Percentiles rank a stretch among this genome's conserved stretches.
These are phyloP conservation scores for Junonia oenone DNA, from an alignment of 2,888 invertebrate species.

Conservation along the genomic window DNA sequence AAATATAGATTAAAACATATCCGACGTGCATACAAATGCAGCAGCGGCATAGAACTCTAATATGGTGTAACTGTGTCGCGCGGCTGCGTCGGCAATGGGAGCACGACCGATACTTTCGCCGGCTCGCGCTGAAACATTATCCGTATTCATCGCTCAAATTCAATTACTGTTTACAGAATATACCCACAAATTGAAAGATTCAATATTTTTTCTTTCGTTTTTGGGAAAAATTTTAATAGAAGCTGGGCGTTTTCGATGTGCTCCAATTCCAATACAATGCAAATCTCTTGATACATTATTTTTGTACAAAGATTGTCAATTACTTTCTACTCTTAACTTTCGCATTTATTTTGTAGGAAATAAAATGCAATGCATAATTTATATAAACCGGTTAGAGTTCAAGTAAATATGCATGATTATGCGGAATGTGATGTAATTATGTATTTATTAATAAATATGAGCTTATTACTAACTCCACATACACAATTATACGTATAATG, in stretches of 20 bases:
- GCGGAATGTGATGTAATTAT: too few species aligned
- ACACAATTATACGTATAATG: not conserved
- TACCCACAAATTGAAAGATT: not conserved
- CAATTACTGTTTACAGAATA: not conserved
- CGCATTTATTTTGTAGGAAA: too few species aligned
- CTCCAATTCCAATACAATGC: too few species aligned
- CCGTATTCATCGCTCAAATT: not conserved
- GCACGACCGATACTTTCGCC: constrained; percentile 55
- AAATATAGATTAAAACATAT: not conserved
- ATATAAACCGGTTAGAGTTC: too few species aligned
- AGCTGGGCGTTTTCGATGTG: not conserved
- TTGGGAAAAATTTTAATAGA: too few species aligned
- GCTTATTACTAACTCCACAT: not conserved
- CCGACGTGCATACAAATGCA: not conserved
- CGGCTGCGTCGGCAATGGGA: constrained; percentile 38
- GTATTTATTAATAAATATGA: not conserved
- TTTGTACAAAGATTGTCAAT: too few species aligned
- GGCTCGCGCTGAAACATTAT: not conserved
- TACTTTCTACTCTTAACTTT: too few species aligned
- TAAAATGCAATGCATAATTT: too few species aligned
- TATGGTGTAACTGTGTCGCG: constrained; percentile 8
- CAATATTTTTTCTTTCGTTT: too few species aligned
- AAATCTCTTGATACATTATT: too few species aligned
- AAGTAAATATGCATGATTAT: too few species aligned
- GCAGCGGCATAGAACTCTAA: constrained; percentile 12